Percentiles rank a stretch among this genome's conserved stretches.
Conservation (phyloP, 2,113 vertebrate genomes). For the Sinosuthora webbiana region DNA sequence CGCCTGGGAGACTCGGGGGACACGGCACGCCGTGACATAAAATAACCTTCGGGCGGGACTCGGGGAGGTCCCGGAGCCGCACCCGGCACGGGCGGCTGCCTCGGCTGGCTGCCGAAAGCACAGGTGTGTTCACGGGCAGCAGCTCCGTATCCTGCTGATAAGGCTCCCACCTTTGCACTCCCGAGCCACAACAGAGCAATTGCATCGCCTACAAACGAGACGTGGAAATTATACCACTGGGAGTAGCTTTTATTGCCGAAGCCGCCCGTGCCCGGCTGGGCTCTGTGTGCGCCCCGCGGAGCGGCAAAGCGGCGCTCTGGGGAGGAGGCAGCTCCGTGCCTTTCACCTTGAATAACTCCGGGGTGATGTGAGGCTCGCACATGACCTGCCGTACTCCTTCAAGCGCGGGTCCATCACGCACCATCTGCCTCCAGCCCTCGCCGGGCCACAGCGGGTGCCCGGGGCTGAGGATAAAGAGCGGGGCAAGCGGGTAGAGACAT, state of each 20-base stretch:
- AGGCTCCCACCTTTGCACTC: neutral
- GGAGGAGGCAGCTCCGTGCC: neutral
- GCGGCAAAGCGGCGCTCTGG: neutral
- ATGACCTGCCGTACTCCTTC: neutral
- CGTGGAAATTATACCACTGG: accelerated
- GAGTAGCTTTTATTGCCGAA: neutral
- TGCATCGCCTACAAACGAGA: neutral
- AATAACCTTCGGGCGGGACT: neutral
- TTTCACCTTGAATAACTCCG: neutral
- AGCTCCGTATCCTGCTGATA: neutral
- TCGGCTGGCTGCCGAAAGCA: neutral
- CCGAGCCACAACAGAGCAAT: neutral
- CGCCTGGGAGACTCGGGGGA: accelerated
- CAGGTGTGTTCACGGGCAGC: neutral
- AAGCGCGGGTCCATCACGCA: neutral
- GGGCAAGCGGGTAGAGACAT: neutral
- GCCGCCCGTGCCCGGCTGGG: neutral
- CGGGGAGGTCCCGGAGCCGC: neutral
- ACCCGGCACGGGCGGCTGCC: neutral
- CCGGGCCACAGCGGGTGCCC: neutral
- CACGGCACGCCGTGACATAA: accelerated
- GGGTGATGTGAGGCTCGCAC: neutral
- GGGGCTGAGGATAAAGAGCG: neutral
- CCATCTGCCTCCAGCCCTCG: accelerated
- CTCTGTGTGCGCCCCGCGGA: neutral